phyloP scores from a whole-genome alignment of 2,113 vertebrate genomes.

The Antechinus flavipes region DNA sequence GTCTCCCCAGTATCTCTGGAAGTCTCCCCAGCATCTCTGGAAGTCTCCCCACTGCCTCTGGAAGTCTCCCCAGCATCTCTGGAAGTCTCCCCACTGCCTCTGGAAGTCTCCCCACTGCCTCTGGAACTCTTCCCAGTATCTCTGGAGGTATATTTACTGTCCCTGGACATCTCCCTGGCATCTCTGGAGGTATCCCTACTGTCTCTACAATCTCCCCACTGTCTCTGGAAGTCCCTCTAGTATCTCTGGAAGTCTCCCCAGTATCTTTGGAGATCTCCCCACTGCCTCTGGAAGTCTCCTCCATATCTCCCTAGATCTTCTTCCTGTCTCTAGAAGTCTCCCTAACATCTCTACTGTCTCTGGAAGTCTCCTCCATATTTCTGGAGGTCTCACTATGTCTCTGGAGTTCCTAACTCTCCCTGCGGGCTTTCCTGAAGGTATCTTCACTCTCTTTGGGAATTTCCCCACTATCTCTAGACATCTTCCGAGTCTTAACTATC shows the following conservation, averaged over 20 bases:
- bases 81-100: not conserved
- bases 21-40: not conserved
- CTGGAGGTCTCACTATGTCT: not conserved
- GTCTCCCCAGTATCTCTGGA: not conserved
- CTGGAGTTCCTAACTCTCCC: not conserved
- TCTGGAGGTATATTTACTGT: not conserved
- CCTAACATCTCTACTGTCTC: not conserved
- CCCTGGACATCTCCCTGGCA: not conserved
- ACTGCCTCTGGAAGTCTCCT: not conserved
- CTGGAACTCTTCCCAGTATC: not conserved
- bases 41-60: not conserved
- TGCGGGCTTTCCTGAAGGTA: not conserved
- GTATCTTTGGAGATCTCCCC: not conserved
- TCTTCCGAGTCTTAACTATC: too few species aligned
- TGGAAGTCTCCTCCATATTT: too few species aligned
- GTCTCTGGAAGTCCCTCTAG: not conserved
- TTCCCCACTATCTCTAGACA: not conserved
- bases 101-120: not conserved
- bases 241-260: not conserved
- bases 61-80: not conserved
- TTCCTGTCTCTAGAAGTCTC: not conserved
- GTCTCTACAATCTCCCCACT: not conserved
- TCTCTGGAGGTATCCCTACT: not conserved
- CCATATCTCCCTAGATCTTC: not conserved
- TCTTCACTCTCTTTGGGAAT: not conserved